Conservation (phyloP, 2,113 vertebrate genomes). For the Myxocyprinus asiaticus region DNA sequence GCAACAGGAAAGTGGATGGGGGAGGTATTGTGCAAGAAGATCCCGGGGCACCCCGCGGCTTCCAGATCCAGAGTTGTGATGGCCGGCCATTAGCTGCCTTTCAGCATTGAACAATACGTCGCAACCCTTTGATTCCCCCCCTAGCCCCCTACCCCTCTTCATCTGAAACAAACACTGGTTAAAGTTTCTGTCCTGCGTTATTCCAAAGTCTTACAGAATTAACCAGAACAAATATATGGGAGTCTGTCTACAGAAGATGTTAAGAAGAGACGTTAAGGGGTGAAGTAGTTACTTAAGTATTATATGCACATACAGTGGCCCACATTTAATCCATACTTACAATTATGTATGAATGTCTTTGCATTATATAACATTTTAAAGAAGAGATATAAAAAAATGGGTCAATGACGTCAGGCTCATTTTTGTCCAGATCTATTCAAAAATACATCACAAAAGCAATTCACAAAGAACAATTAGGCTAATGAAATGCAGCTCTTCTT, state of each 20-base stretch:
- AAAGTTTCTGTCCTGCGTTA: constrained; percentile 60
- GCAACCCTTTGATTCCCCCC: constrained; percentile 76
- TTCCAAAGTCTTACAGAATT: not conserved
- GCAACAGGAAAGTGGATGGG: constrained; percentile 70
- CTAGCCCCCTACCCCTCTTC: constrained; percentile 49
- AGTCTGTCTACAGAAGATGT: not conserved
- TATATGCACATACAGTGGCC: not conserved
- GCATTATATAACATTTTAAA: too few species aligned
- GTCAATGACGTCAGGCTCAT: too few species aligned
- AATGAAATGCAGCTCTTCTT: too few species aligned
- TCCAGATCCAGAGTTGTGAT: constrained; percentile 78
- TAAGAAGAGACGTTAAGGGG: not conserved
- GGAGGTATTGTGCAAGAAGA: constrained; percentile 66
- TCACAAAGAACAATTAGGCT: too few species aligned
- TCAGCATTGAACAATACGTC: constrained; percentile 78
- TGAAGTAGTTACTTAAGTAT: too few species aligned
- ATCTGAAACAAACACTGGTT: constrained; percentile 64
- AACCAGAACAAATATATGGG: too few species aligned
- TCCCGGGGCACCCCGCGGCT: constrained; percentile 75
- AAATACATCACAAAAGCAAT: too few species aligned
- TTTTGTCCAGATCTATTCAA: too few species aligned
- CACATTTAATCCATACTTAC: too few species aligned
- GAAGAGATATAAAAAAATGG: too few species aligned
- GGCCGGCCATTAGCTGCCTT: constrained; percentile 81
- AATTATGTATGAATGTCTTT: too few species aligned